Conservation (phyloP, 2,113 vertebrate species). For the Psittacara wagleri region DNA sequence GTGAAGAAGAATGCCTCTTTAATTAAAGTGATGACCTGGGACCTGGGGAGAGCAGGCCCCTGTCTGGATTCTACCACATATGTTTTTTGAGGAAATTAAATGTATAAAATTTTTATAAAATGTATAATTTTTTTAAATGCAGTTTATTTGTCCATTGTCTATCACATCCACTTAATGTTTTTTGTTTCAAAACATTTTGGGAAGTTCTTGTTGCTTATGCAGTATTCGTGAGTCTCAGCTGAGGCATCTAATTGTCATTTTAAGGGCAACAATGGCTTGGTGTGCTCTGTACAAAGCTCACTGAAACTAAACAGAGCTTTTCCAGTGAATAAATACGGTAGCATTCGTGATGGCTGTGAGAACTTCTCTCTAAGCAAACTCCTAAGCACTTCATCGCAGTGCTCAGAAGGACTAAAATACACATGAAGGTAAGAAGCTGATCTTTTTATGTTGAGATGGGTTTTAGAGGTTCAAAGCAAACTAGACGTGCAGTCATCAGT, state of each 20-base stretch:
- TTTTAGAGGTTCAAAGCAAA: neutral
- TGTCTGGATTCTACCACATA: neutral
- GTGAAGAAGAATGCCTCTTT: neutral
- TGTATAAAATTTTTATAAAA: neutral
- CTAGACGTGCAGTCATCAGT: neutral
- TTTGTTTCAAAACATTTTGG: neutral
- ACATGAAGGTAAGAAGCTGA: neutral
- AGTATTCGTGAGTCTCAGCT: neutral
- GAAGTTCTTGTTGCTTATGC: neutral
- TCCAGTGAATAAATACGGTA: neutral
- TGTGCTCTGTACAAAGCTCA: neutral
- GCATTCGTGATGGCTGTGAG: neutral
- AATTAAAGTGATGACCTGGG: neutral
- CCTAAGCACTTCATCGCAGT: neutral
- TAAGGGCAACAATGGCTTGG: neutral
- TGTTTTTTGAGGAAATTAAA: neutral
- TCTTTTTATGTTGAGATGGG: neutral
- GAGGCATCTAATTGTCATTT: neutral
- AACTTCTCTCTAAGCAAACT: neutral
- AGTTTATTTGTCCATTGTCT: neutral
- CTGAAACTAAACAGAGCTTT: neutral
- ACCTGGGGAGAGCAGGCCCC: neutral
- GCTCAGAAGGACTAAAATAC: neutral
- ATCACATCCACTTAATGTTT: neutral
- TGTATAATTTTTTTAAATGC: rapidly evolving